phyloP scores from a whole-genome alignment of 2,113 vertebrate genomes.

The Lophius piscatorius region DNA sequence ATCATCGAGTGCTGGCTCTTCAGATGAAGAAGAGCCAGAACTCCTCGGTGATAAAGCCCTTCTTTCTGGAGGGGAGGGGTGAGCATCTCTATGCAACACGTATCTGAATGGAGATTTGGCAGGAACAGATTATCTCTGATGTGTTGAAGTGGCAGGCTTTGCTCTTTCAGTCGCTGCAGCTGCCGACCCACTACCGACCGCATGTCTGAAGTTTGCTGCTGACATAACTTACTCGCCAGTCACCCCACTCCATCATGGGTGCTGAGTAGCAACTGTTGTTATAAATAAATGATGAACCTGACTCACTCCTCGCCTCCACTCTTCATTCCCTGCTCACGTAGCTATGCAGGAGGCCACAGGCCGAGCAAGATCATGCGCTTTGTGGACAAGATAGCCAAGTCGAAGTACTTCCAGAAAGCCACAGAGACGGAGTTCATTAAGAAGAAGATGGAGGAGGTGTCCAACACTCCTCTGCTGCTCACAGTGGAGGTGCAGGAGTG shows the following conservation, averaged over 20 bases:
- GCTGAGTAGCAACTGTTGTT: constrained; percentile 51
- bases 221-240: constrained; percentile 48
- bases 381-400: constrained; percentile 99
- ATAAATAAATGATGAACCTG: constrained; percentile 77
- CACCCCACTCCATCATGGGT: constrained; percentile 41
- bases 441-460: constrained; percentile 99
- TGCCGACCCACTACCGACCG: constrained; percentile 37
- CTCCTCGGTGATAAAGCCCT: constrained; percentile 84
- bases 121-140: constrained; percentile 14
- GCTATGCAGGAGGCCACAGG: constrained; percentile 90
- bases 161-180: constrained; percentile 22
- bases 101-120: constrained; percentile 14
- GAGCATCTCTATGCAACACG: constrained; percentile 57
- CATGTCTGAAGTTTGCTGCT: constrained; percentile 35
- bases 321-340: constrained; percentile 55
- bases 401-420: constrained; percentile 99
- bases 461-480: constrained; percentile 95
- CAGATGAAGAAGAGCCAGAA: constrained; percentile 94
- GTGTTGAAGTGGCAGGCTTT: constrained; percentile 34
- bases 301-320: constrained; percentile 56
- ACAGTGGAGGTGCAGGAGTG: constrained; percentile 98
- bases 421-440: constrained; percentile 99
- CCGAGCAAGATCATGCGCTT: constrained; percentile 99
- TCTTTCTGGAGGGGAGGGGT: constrained; percentile 88
- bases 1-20: constrained; percentile 97